Evolutionary conservation across 2,888 invertebrate species (phyloP), one percentile per base, ranked within the genome.

Genomic region (Prostheceraeus crozeri): DNA sequence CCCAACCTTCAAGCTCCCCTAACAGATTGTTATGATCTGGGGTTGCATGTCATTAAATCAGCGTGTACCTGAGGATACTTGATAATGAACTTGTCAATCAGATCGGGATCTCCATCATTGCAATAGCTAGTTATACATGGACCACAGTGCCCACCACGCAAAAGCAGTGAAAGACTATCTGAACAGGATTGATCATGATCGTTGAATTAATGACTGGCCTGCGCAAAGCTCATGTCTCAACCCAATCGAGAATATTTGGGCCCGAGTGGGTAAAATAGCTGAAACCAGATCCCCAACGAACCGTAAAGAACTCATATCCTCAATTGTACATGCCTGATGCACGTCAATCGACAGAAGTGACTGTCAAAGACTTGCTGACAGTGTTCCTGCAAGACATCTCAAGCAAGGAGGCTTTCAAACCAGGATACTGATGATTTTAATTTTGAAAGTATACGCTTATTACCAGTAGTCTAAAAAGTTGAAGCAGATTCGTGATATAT

Each of bases 1-100:
- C 16, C 40, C 40, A 14, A 40, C 40, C 23, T 16, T 40, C 23
- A 40, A 40, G 19, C 40, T 16, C 23, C 16, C 40, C n/a, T n/a
- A n/a, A 40, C 40, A 16, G 19, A 40, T 16, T 40, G 40, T 40
- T 40, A 40, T 40, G 40, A 40, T 40, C 23, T 40, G 40, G 40
- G 40, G 40, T 16, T 40, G 40, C 40, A 19, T n/a, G n/a, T n/a
- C n/a, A n/a, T n/a, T n/a, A n/a, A n/a, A n/a, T n/a, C n/a, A n/a
- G n/a, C n/a, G n/a, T n/a, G n/a, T 40, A 40, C 40, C 16, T 40
- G 14, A 23, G n/a, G 14, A 40, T 40, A 19, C 40, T 40, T 23
- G 19, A 40, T 4, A 40, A 23, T 40, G 40, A 40, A 40, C 40
- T 40, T 40, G 40, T 40, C 40, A 19, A 40, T 40, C 40, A 16